These are phyloP conservation scores for Drosophila rubida DNA, from an alignment of 2,888 invertebrate genomes.

Conservation along the genomic window DNA sequence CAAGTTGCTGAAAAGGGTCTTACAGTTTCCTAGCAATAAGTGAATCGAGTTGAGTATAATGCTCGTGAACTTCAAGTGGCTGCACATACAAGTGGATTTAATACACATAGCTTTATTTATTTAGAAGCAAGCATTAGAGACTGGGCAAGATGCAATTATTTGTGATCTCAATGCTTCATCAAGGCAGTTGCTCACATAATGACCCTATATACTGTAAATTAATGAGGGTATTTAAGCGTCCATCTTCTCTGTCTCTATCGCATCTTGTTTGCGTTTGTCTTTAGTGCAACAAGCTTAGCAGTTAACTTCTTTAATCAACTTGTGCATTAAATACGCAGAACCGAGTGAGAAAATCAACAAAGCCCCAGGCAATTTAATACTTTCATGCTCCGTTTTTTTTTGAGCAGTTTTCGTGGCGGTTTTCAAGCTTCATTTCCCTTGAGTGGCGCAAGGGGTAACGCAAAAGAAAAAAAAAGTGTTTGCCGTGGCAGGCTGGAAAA, in stretches of 20 bases:
- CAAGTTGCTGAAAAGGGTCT: neutral
- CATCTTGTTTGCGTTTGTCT: slow-evolving; percentile 1
- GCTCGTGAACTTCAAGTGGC: neutral
- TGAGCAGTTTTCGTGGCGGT: neutral
- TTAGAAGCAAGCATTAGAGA: no score
- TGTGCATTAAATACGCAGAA: slow-evolving; percentile 14
- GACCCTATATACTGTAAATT: neutral
- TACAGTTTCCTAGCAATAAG: neutral
- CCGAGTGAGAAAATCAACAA: slow-evolving; percentile 23
- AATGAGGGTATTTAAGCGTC: slow-evolving; percentile 11
- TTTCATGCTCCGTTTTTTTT: slow-evolving; percentile 24
- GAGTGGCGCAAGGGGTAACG: neutral
- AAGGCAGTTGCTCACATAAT: slow-evolving; percentile 2
- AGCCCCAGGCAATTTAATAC: slow-evolving; percentile 33
- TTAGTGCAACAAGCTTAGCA: slow-evolving; percentile 26
- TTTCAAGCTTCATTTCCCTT: slow-evolving; percentile 12
- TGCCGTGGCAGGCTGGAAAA: neutral
- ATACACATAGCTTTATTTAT: no score
- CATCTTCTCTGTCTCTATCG: neutral
- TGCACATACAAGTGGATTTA: neutral
- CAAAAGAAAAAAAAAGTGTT: neutral
- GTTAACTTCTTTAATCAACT: slow-evolving; percentile 28
- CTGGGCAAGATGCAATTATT: neutral
- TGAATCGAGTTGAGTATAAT: neutral
- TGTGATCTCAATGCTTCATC: neutral